These are phyloP conservation scores for Pseudotriccus pelzelni DNA, from an alignment of 2,797 vertebrate species.

Conservation along the genomic window DNA sequence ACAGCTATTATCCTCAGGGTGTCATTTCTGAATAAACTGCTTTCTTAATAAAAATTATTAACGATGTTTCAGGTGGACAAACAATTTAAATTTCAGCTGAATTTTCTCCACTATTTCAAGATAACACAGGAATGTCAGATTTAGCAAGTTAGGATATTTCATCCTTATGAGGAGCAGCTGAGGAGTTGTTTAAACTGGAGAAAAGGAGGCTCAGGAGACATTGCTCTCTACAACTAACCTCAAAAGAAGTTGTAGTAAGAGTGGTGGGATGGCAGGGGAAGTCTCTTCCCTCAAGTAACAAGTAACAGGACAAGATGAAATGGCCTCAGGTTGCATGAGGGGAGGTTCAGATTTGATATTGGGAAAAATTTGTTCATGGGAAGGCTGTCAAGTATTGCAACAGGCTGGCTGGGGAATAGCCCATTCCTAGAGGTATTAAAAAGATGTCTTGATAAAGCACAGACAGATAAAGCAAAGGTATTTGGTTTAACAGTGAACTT, in stretches of 20 bases:
- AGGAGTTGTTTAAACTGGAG: neutral
- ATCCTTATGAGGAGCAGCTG: neutral
- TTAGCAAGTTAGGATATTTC: neutral
- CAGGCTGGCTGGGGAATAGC: neutral
- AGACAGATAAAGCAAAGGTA: neutral
- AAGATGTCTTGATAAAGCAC: neutral
- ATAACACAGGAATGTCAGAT: neutral
- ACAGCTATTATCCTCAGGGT: neutral
- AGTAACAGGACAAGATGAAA: neutral
- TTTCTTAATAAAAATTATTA: conserved; percentile 1
- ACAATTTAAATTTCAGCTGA: neutral
- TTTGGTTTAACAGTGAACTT: neutral
- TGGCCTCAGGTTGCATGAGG: neutral
- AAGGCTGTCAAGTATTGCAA: neutral
- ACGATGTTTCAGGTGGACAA: neutral
- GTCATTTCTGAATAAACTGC: neutral
- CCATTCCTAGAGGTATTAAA: neutral
- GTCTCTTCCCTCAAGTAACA: neutral
- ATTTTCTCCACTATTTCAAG: neutral
- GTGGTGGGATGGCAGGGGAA: too few relatives aligned
- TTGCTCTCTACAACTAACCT: neutral
- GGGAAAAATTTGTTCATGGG: neutral
- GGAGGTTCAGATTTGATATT: neutral
- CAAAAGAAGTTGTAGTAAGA: neutral
- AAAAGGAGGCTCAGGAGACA: neutral